Evolutionary conservation across 2,797 vertebrate genomes (phyloP).

Genomic region (Zenarchopterus dispar): DNA sequence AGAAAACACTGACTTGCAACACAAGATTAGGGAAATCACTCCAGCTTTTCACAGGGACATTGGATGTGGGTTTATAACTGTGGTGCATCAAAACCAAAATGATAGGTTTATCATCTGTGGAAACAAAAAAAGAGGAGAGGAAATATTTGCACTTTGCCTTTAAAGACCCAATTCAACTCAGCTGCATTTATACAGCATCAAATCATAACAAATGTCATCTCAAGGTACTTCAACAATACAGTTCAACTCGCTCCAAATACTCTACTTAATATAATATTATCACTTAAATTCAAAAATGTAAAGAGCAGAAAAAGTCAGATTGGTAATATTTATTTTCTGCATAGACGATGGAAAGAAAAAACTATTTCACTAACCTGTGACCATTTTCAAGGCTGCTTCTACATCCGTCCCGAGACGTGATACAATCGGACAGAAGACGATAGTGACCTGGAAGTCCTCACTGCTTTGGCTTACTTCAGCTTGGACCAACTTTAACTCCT

Average conservation of each 20-base stretch:
- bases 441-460: not conserved
- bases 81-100: constrained; percentile 75
- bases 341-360: not conserved
- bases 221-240: no score
- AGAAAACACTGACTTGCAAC: constrained; percentile 33
- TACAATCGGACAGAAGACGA: constrained; percentile 63
- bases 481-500: rapidly evolving
- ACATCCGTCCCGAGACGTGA: constrained; percentile 45
- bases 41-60: rapidly evolving
- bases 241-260: no score
- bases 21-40: rapidly evolving
- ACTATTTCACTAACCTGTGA: constrained; percentile 37
- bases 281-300: not conserved
- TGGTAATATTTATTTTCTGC: not conserved
- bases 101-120: constrained; percentile 41
- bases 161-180: no score
- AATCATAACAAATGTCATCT: no score
- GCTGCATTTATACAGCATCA: no score
- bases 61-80: rapidly evolving
- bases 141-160: not conserved
- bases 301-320: not conserved
- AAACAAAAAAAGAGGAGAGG: not conserved
- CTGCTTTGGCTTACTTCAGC: rapidly evolving
- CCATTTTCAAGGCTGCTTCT: constrained; percentile 1
- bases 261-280: no score